phyloP scores from a whole-genome alignment of 2,113 vertebrate species.

The Lipophrys pholis region DNA sequence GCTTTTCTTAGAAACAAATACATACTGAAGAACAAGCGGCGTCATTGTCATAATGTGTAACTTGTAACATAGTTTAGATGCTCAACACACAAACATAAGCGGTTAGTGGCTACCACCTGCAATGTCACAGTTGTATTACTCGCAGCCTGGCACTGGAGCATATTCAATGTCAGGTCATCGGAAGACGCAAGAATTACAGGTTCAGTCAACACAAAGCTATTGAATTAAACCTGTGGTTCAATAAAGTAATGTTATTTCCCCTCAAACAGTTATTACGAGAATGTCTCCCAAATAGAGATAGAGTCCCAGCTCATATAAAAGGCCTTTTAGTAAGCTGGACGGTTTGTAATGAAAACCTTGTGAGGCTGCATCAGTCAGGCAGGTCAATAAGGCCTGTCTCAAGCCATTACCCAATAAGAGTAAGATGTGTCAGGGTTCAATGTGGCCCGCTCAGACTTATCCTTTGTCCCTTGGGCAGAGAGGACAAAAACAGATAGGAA shows the following conservation, averaged over 20 bases:
- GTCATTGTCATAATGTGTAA: conserved; percentile 37
- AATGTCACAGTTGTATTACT: conserved; percentile 1
- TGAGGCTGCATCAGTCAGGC: conserved; percentile 66
- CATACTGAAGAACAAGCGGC: conserved; percentile 30
- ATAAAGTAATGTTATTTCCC: conserved; percentile 62
- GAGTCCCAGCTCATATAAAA: conserved; percentile 65
- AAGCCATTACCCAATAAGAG: conserved; percentile 77
- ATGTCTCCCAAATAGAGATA: conserved; percentile 61
- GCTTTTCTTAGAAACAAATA: too few relatives aligned
- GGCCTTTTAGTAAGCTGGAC: conserved; percentile 68
- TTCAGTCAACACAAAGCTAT: conserved; percentile 60
- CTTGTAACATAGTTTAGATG: background rate
- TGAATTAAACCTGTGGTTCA: conserved; percentile 63
- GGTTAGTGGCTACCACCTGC: conserved; percentile 3
- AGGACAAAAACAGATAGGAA: conserved; percentile 40
- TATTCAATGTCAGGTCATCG: conserved; percentile 27
- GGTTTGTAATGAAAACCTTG: conserved; percentile 74
- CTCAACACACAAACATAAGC: conserved; percentile 8
- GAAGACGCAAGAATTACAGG: conserved; percentile 27
- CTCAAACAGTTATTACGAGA: conserved; percentile 63
- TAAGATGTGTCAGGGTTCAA: conserved; percentile 70
- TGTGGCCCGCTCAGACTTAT: conserved; percentile 58
- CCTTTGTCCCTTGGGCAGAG: conserved; percentile 41
- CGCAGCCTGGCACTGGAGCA: conserved; percentile 6
- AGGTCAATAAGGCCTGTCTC: conserved; percentile 76